Percentiles rank a stretch among this genome's conserved stretches.
phyloP scores from a whole-genome alignment of 2,888 invertebrate genomes.

The Coleophora deauratella region DNA sequence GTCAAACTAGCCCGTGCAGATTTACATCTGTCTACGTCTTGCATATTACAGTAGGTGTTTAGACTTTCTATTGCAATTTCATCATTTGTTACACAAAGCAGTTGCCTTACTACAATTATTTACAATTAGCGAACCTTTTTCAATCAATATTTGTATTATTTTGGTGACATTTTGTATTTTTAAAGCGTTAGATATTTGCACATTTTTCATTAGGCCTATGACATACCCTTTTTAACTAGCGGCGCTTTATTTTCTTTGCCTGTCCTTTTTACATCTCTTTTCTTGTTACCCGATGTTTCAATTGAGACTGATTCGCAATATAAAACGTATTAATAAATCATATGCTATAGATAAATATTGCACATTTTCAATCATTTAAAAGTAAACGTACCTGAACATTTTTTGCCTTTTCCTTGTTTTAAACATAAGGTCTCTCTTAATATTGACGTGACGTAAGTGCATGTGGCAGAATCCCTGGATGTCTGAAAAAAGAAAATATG shows the following conservation, averaged over 20 bases:
- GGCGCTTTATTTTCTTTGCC: conserved; percentile 60
- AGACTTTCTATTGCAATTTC: background rate
- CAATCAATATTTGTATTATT: no score
- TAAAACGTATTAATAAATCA: background rate
- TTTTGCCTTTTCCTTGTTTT: conserved; percentile 69
- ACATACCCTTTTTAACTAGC: conserved; percentile 61
- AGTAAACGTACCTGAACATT: conserved; percentile 48
- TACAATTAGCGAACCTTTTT: no score
- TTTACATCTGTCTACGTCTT: background rate
- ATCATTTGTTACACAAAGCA: background rate
- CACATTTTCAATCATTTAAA: no score
- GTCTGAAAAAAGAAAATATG: conserved; percentile 44
- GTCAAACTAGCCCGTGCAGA: background rate
- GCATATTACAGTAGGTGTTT: background rate
- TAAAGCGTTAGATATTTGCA: conserved; percentile 18
- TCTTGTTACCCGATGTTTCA: conserved; percentile 46
- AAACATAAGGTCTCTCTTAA: conserved; percentile 75
- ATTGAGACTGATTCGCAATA: conserved; percentile 35
- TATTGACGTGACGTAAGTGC: conserved; percentile 72
- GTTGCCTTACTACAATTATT: background rate
- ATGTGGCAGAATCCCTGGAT: conserved; percentile 68
- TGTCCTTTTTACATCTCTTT: conserved; percentile 55
- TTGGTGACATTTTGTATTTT: no score
- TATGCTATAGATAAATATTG: background rate
- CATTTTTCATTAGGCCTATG: conserved; percentile 20